Evolutionary conservation across 2,888 invertebrate species (phyloP), one percentile per base, ranked within the genome.

Genomic region (Cephus spinipes): DNA sequence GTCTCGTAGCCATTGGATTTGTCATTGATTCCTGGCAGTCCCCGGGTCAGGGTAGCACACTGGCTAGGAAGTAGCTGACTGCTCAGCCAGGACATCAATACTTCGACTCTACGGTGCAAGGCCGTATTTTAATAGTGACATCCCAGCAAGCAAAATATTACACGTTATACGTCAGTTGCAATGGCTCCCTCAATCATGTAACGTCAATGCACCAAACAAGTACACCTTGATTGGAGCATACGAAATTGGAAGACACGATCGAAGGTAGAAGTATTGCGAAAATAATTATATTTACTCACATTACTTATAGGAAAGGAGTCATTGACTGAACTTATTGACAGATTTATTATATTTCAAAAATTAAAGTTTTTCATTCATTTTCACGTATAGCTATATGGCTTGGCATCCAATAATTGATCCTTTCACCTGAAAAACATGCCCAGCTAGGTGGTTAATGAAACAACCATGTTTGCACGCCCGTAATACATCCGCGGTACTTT

Each of bases 1-100:
- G 81, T 73, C 55, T 76, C 77, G 83, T 80, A 82, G 81, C 81
- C 81, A 84, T 81, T 82, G 83, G 83, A 86, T 86, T 89, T 88
- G 88, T 88, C 89, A 89, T 89, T 89, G 89, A 89, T 89, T 89
- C 88, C 84, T 81, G 84, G 86, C 83, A 85, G 86, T 81, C 82
- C 76, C 77, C 76, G 81, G 80, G 83, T 79, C 88, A 89, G 89
- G 89, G 84, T 83, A 86, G 81, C 86, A 89, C 85, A 84, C 76
- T 76, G 55, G 81, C 77, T 85, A 89, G 89, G 88, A 89, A 89
- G 89, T 89, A 84, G 86, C 86, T 83, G 79, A 75, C 80, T 79
- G 77, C 79, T 86, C 84, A 81, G 75, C 85, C 85, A 85, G 87
- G 85, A 88, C 87, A 87, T 89, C 89, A 85, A 89, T 89, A 89